phyloP scores from a whole-genome alignment of 1,140 invertebrate genomes.

The Brachionus asplanchnoidis region DNA sequence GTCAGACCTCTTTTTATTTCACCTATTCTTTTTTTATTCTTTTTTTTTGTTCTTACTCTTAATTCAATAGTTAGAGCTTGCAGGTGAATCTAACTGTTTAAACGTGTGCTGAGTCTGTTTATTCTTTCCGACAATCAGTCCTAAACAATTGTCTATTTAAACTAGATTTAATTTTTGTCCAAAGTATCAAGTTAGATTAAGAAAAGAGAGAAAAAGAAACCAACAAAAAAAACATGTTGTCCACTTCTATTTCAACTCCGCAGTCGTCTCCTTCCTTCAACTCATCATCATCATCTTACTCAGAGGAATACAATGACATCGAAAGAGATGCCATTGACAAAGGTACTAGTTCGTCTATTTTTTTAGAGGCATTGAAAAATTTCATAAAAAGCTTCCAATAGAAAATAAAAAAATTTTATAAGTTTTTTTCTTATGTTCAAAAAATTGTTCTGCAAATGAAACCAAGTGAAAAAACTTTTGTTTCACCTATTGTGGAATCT shows the following conservation, averaged over 20 bases:
- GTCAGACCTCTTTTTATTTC: neutral
- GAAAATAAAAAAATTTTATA: no score
- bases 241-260: constrained; percentile 7
- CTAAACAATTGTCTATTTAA: neutral
- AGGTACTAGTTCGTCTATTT: neutral
- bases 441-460: no score
- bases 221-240: neutral
- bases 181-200: neutral
- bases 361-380: no score
- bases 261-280: constrained; percentile 12
- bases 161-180: neutral
- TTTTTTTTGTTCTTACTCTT: constrained; percentile 1
- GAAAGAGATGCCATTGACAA: constrained; percentile 41
- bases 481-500: no score
- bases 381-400: no score
- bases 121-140: neutral
- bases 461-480: no score
- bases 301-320: constrained; percentile 32
- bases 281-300: constrained; percentile 20
- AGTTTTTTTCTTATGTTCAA: no score
- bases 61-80: constrained; percentile 21
- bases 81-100: constrained; percentile 29
- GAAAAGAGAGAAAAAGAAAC: no score
- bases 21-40: neutral
- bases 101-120: constrained; percentile 20